Conservation (phyloP, 2,888 invertebrate genomes). For the Autographa pulchrina region DNA sequence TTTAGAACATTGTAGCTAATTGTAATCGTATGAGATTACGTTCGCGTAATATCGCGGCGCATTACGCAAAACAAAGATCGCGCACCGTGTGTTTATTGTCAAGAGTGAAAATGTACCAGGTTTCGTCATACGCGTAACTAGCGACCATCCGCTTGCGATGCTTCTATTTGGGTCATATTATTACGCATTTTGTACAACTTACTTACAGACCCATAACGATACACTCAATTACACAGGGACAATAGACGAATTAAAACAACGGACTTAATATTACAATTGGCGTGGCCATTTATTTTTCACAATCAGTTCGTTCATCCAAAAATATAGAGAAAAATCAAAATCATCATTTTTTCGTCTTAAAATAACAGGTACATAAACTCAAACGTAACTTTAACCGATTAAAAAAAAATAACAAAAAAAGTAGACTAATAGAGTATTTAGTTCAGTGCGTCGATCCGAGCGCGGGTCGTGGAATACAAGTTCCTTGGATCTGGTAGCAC, state of each 20-base stretch:
- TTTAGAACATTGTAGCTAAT: slow-evolving; percentile 47
- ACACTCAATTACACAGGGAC: slow-evolving; percentile 69
- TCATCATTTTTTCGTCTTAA: slow-evolving; percentile 64
- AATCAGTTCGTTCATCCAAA: slow-evolving; percentile 66
- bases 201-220: slow-evolving; percentile 71
- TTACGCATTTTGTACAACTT: slow-evolving; percentile 82
- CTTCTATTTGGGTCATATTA: slow-evolving; percentile 83
- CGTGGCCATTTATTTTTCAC: slow-evolving; percentile 64
- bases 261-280: slow-evolving; percentile 60
- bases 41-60: slow-evolving; percentile 52
- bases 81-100: slow-evolving; percentile 78
- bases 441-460: slow-evolving; percentile 77
- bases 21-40: slow-evolving; percentile 59
- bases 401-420: slow-evolving; percentile 79
- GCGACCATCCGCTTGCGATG: slow-evolving; percentile 76
- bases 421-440: slow-evolving; percentile 80
- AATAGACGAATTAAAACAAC: slow-evolving; percentile 68
- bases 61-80: slow-evolving; percentile 81
- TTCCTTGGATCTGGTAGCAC: slow-evolving; percentile 63
- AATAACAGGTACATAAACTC: slow-evolving; percentile 89
- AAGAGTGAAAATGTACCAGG: slow-evolving; percentile 75
- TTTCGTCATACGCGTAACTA: slow-evolving; percentile 72
- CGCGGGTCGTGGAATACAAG: slow-evolving; percentile 72
- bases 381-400: slow-evolving; percentile 83
- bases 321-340: slow-evolving; percentile 50